These are phyloP conservation scores for Nemotelus pantherinus DNA, from an alignment of 2,888 invertebrate species.

Conservation along the genomic window DNA sequence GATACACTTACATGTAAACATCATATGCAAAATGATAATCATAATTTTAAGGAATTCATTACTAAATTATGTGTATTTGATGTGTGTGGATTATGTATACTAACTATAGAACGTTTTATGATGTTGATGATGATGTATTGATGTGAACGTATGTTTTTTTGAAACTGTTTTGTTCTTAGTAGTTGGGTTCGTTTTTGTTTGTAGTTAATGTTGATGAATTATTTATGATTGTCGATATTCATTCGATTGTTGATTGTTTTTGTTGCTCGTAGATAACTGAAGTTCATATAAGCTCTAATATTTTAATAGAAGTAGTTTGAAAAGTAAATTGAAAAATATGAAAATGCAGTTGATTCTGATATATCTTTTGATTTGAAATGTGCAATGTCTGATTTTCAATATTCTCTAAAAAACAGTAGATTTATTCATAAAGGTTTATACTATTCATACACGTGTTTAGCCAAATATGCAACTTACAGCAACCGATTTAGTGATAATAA, in stretches of 20 bases:
- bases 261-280: too few species aligned
- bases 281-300: too few species aligned
- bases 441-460: too few species aligned
- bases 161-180: background rate
- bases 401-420: too few species aligned
- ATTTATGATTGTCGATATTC: too few species aligned
- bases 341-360: background rate
- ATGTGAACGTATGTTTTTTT: constrained; percentile 13
- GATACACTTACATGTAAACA: constrained; percentile 67
- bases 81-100: constrained; percentile 7
- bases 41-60: constrained; percentile 46
- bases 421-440: too few species aligned
- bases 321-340: background rate
- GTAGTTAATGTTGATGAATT: background rate
- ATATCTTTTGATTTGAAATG: too few species aligned
- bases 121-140: background rate
- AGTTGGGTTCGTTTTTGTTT: background rate
- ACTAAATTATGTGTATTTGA: constrained; percentile 6
- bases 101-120: background rate
- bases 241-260: too few species aligned
- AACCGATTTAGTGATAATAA: too few species aligned
- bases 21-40: constrained; percentile 53
- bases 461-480: too few species aligned
- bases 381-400: too few species aligned
- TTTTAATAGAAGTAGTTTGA: too few species aligned